Conservation (phyloP, 2,888 invertebrate species). For the Nipponacmea schrenckii region DNA sequence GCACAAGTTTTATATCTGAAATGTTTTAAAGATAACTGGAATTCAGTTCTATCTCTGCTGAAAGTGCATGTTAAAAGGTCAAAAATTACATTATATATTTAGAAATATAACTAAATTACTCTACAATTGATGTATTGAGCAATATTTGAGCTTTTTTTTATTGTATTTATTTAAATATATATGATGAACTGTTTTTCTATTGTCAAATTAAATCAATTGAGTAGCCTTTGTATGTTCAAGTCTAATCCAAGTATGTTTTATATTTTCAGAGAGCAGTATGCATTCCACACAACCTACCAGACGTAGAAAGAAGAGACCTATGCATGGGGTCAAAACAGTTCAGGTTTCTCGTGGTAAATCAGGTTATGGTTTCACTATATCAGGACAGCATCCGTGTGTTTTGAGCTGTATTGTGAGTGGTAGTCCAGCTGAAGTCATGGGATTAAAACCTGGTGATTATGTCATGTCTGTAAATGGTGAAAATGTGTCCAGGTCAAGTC, state of each 20-base stretch:
- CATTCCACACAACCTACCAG: slow-evolving; percentile 64
- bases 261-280: slow-evolving; percentile 20
- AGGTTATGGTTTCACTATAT: slow-evolving; percentile 97
- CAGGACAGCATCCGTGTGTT: slow-evolving; percentile 95
- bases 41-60: no score
- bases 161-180: no score
- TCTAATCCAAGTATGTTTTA: neutral
- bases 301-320: slow-evolving; percentile 78
- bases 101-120: no score
- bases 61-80: no score
- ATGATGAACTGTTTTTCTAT: no score
- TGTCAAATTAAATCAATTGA: no score
- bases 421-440: slow-evolving; percentile 90
- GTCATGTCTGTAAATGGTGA: slow-evolving; percentile 88
- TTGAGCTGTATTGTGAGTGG: slow-evolving; percentile 90
- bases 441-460: slow-evolving; percentile 90
- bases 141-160: no score
- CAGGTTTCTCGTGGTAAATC: slow-evolving; percentile 86
- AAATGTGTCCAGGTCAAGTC: slow-evolving; percentile 89
- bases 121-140: no score
- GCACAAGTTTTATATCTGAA: no score
- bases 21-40: no score
- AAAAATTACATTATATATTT: no score
- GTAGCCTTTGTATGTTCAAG: neutral
- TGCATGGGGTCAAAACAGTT: slow-evolving; percentile 82